Evolutionary conservation across 1,140 invertebrate genomes (phyloP), one percentile per base, ranked within the genome.

Genomic region (Agrilus planipennis): DNA sequence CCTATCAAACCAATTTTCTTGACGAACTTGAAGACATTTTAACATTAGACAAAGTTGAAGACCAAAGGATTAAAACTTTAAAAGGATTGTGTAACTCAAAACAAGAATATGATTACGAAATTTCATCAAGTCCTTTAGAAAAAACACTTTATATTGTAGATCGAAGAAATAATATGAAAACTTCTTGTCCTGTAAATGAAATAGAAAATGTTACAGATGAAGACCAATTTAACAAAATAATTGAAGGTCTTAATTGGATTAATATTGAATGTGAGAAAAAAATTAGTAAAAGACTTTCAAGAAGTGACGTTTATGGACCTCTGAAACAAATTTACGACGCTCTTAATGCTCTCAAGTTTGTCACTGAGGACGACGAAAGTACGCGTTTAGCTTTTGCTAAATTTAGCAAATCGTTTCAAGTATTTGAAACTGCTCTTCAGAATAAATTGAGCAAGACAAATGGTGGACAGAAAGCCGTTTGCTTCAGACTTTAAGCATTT

Each of bases 1-100:
- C 68, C 0, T 72, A 69, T 38, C 59, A 61, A 41, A 62, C 68
- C 0, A 71, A 69, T 49, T 72, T 73, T 47, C 40, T 72, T n/a
- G 52, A 70, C 53, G 65, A 72, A 51, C 45, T 73, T 1, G 67
- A 72, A 47, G 61, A 50, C 40, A 58, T 72, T 41, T 49, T 72
- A 14, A 65, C 56, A n/a, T 36, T 47, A 17, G 41, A 44, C 15
- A 17, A 37, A 20, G 39, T 28, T 10, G 31, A 40, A 25, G 14
- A 15, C 7, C n/a, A 21, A 9, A 36, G n/a, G 28, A 39, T 9
- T 28, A 20, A 51, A 4, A 36, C 41, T 29, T 28, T 54, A 7
- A 41, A 52, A 28, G 28, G 40, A 6, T 51, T 47, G 47, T 57
- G 53, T 39, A 28, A 34, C 15, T n/a, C n/a, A n/a, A 27, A 46